phyloP scores from a whole-genome alignment of 2,113 vertebrate species.

The Numida meleagris region DNA sequence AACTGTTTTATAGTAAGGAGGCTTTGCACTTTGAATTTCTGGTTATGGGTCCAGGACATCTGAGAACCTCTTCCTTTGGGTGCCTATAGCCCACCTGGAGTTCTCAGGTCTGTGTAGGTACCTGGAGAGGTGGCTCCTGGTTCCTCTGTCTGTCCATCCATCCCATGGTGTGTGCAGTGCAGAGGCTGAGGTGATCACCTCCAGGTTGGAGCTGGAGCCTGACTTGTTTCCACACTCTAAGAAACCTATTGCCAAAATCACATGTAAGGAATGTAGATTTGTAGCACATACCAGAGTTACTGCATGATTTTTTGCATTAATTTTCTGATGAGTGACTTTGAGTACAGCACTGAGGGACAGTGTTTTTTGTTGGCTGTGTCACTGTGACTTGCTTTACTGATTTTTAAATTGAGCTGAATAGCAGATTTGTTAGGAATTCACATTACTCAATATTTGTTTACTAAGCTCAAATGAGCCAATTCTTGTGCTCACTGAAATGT shows the following conservation, averaged over 20 bases:
- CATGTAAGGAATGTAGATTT: fast-evolving
- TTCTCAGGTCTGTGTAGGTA: not conserved
- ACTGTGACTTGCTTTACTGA: not conserved
- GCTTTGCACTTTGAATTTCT: not conserved
- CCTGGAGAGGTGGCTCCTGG: not conserved
- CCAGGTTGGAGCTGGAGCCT: not conserved
- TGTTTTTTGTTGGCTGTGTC: not conserved
- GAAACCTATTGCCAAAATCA: not conserved
- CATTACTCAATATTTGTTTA: not conserved
- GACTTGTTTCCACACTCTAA: not conserved
- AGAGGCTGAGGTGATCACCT: not conserved
- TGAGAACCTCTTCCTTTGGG: fast-evolving
- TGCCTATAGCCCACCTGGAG: not conserved
- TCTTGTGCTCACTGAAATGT: not conserved
- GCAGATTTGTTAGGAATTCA: not conserved
- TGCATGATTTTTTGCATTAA: not conserved
- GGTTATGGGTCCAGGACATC: not conserved
- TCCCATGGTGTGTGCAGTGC: fast-evolving
- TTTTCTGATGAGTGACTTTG: fast-evolving
- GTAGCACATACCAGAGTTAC: fast-evolving
- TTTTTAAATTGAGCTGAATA: not conserved
- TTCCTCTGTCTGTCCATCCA: fast-evolving
- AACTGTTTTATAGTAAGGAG: not conserved
- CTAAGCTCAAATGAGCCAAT: not conserved
- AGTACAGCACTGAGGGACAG: not conserved